Base-by-base conservation (phyloP, 2,888 invertebrate species). In the Allygus modestus region DNA sequence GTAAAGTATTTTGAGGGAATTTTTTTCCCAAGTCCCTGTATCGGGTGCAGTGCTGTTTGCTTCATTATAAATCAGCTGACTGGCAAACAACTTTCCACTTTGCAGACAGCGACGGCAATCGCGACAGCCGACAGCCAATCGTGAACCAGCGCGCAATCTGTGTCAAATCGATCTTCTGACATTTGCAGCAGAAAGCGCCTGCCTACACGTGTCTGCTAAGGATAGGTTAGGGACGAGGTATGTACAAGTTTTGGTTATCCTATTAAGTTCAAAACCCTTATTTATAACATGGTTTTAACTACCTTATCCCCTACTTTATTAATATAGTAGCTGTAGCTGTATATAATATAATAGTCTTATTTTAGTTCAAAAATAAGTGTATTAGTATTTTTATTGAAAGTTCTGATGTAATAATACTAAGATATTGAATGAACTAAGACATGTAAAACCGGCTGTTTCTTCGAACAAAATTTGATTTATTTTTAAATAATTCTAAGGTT, bases 31-130 rank as follows among this genome's bases (percentile, higher is more conserved):
- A n/a, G 51, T 7, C 17, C 2, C n/a, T n/a, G 17, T 2, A 12
- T 7, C 7, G 51, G 51, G 51, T 7, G 51, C 51, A 51, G 2
- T n/a, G 17, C 51, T 51, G 51, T 17, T 5, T 51, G 51, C 7
- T n/a, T 11, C n/a, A 51, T 15, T 51, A 51, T 51, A 51, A 51
- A 51, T 51, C 51, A 51, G 51, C 51, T 51, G 51, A 51, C 51
- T 51, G 17, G 17, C 2, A 4, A 12, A 11, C 7, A 4, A 7
- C 15, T 17, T 51, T 51, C 51, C n/a, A 37, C 51, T 51, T 51
- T 51, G 51, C 51, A 11, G 51, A 51, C 51, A n/a, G 51, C 37
- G 5, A 9, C 37, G 9, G 37, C 37, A 4, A 9, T 7, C 37
- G 37, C 37, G 37, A 37, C 37, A 4, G 37, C 37, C 37, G 9